phyloP scores from a whole-genome alignment of 2,888 invertebrate genomes.

The Cancer borealis region DNA sequence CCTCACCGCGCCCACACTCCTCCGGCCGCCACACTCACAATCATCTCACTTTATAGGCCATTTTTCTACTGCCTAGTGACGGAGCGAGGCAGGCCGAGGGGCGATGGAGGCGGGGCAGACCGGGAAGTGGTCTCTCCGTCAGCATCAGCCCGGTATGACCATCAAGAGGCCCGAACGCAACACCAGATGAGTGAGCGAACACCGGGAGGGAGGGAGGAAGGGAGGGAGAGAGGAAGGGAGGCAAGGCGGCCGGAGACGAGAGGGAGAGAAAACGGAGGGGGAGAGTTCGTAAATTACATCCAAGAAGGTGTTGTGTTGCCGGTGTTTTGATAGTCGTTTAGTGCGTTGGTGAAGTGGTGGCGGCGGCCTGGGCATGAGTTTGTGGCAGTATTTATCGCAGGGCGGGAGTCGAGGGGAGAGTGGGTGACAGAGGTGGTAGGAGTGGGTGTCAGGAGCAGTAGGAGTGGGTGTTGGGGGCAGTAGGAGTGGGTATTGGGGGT shows the following conservation, averaged over 20 bases:
- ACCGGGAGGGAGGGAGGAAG: conserved; percentile 7
- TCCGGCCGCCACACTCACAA: background rate
- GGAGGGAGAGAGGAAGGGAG: background rate
- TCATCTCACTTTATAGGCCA: conserved; percentile 47
- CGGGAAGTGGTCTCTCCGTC: background rate
- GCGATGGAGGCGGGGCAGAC: background rate
- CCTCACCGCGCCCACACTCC: conserved; percentile 5
- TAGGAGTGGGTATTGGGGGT: background rate
- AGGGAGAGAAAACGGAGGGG: background rate
- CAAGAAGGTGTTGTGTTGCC: background rate
- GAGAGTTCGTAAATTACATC: conserved; percentile 28
- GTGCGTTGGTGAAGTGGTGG: background rate
- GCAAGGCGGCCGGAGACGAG: conserved; percentile 5
- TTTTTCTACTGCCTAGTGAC: conserved; percentile 47
- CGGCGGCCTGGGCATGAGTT: background rate
- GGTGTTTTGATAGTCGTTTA: conserved; percentile 16
- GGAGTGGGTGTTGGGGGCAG: too few relatives aligned
- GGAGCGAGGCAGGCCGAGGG: conserved; percentile 2
- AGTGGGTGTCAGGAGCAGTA: too few relatives aligned
- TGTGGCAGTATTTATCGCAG: conserved; percentile 1
- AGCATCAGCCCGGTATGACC: background rate
- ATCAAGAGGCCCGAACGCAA: background rate
- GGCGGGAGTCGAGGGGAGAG: background rate
- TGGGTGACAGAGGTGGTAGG: background rate
- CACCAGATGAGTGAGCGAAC: background rate